Base-by-base conservation (phyloP, 1,140 invertebrate species). In the Drosophila biarmipes region DNA sequence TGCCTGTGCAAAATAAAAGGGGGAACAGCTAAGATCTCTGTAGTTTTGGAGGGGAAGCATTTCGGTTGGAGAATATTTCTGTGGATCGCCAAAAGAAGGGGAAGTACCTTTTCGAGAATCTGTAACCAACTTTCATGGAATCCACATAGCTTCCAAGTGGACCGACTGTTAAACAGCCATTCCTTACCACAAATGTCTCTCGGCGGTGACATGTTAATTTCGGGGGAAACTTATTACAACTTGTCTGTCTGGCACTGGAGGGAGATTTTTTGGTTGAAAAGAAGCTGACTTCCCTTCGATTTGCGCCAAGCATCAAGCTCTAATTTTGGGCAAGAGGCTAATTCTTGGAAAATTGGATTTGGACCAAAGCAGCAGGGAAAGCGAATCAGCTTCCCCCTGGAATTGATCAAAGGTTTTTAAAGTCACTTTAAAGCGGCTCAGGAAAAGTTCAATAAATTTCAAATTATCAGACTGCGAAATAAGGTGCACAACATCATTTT, bases 161-260 rank as follows among this genome's bases (percentile, higher is more conserved):
- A 46, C 6, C 21, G 24, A 38, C 21, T 55, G 40, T 45, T 31
- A 43, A 46, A 46, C 35, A 49, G 21, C 38, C 58, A 73, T 74
- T 68, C 64, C 56, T 45, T 35, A 57, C 76, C 75, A 59, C 80
- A 82, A 87, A 87, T 89, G 78, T 76, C 66, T 89, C 84, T 89
- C 82, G 54, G 75, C 66, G 82, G 82, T 87, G 71, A 82, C 84
- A 89, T 89, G 84, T 87, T 87, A 87, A 87, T 87, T 87, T 89
- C 55, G 46, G 43, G 42, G 74, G 66, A 86, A 89, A 87, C 68
- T 86, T 86, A 86, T 80, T 87, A 79, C 71, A 78, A 75, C 46
- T 73, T 63, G 69, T 66, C 38, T 69, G 66, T 43, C 48, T 40
- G 49, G 31, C 49, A 43, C 19, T 14, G 27, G 61, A 17, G 42